phyloP scores from a whole-genome alignment of 30 jellyfish, hydroid and myxozoan genomes.

The Pseudorhiza aurosa region DNA sequence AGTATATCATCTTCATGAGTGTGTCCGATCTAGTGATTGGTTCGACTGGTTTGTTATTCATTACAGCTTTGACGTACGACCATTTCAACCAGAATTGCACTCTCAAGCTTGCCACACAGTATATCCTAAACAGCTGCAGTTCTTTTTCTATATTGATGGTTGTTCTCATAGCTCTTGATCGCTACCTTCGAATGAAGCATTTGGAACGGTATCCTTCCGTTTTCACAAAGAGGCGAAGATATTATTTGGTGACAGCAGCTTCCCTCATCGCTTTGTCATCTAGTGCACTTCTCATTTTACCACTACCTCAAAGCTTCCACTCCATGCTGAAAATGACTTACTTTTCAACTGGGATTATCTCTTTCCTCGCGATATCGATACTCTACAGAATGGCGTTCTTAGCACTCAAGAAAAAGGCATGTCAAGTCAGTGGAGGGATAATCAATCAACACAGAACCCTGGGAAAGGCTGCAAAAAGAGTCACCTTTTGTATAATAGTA shows the following conservation, averaged over 20 bases:
- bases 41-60: not conserved
- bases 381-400: not conserved
- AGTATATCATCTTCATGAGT: not conserved
- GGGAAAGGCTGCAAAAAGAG: not conserved
- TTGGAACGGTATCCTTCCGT: not conserved
- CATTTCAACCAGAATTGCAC: not conserved
- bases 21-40: not conserved
- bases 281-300: not conserved
- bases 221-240: not conserved
- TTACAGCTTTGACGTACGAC: not conserved
- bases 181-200: not conserved
- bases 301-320: not conserved
- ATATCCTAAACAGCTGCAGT: not conserved
- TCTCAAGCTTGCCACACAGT: not conserved
- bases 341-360: not conserved
- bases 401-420: not conserved
- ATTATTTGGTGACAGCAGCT: not conserved
- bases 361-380: not conserved
- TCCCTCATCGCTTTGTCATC: not conserved
- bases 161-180: constrained; percentile 4
- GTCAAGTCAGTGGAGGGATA: not conserved
- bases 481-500: not conserved
- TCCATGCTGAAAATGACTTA: not conserved
- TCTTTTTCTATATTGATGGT: not conserved
- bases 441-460: not conserved